Evolutionary conservation across 1,140 invertebrate genomes (phyloP), one percentile per base, ranked within the genome.

Genomic region (Tyrophagus putrescentiae): DNA sequence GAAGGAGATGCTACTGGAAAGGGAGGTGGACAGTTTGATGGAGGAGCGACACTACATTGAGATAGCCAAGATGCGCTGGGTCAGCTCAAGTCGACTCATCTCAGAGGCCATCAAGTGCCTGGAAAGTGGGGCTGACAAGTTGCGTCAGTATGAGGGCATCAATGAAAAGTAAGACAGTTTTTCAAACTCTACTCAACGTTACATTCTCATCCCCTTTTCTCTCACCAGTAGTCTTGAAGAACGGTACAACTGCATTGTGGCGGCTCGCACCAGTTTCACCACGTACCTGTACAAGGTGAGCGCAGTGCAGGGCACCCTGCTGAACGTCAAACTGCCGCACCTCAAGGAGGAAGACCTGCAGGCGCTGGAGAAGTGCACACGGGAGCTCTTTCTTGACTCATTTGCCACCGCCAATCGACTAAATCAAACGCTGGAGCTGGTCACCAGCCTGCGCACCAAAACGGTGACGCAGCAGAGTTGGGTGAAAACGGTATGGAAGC

Each of bases 261-360:
- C 79, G 66, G 71, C 75, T 0, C 68, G 80, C 34, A 79, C 80
- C 65, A 76, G 78, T 62, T 67, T 81, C 13, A 11, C 25, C 32
- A 32, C 39, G 11, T 13, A 7, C 39, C 13, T 27, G n/a, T 33
- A 54, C n/a, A 33, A 33, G 68, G 70, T 81, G 11, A 70, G 73
- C 54, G 74, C 71, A 23, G 77, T 78, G 27, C 77, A 80, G 57
- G 63, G 73, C 4, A 78, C 79, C 66, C 69, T 82, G 27, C 72
- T 72, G 6, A 73, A 75, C n/a, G 77, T 80, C 11, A 67, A 76
- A 60, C 80, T 82, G 62, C 79, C 79, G 0, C 81, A 81, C 66
- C 80, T 77, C 60, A 76, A 75, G n/a, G 68, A 71, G 21, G 70
- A 73, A 50, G 80, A 82, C 67, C 72, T 81, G 6, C 66, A 68